Evolutionary conservation across 1,140 invertebrate genomes (phyloP), one percentile per base, ranked within the genome.

Genomic region (Phymastichus coffea): DNA sequence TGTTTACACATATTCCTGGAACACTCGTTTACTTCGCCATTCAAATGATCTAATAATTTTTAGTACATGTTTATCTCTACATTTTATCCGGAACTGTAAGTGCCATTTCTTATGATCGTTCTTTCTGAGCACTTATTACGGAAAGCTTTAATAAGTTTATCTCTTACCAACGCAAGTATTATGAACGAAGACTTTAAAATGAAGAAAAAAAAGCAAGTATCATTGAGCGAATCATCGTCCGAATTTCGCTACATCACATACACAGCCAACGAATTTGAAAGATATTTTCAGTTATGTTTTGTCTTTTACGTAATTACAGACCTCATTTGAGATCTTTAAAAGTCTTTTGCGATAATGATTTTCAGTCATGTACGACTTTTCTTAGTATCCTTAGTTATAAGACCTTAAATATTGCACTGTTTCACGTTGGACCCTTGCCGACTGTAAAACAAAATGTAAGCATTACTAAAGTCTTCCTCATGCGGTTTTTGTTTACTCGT

Each of bases 361-460:
- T n/a, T n/a, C n/a, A n/a, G n/a, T n/a, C n/a, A n/a, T n/a, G n/a
- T n/a, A n/a, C n/a, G n/a, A 40, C 37, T 53, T 23, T 47, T 59
- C 48, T 46, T 60, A 38, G 30, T 47, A n/a, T n/a, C n/a, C n/a
- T n/a, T n/a, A n/a, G n/a, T n/a, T n/a, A n/a, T n/a, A n/a, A n/a
- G n/a, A n/a, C n/a, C n/a, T n/a, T n/a, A n/a, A 46, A 77, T 77
- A 69, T 79, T 80, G 71, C 74, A 78, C 63, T 75, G 73, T 65
- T 80, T 80, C 41, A 76, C 52, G 47, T 70, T 78, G 40, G 66
- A 73, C 80, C 83, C 84, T 80, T 82, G 81, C 70, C 83, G 82
- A 69, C 85, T 83, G 69, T 88, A 89, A 71, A 89, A 89, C 33
- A 90, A 76, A 55, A 90, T 85, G 63, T 89, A 90, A 4, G 85